Conservation (phyloP, 2,113 vertebrate species). For the Alouatta palliata region DNA sequence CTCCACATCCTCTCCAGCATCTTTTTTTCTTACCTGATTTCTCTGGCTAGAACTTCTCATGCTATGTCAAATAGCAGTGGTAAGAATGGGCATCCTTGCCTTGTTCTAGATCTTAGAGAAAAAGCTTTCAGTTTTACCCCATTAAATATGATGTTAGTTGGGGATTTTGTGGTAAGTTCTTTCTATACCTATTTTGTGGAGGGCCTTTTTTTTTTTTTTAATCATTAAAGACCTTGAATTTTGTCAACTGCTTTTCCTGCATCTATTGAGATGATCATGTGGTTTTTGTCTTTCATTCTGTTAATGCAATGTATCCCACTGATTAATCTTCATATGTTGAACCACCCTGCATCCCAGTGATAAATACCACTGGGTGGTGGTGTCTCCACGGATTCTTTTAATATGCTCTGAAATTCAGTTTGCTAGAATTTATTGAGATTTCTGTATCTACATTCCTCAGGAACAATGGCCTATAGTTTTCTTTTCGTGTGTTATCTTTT, state of each 20-base stretch:
- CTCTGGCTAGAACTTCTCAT: background rate
- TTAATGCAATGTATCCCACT: background rate
- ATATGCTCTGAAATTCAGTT: background rate
- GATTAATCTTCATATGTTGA: background rate
- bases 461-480: background rate
- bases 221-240: background rate
- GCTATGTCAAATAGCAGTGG: background rate
- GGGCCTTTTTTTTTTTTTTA: background rate
- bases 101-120: background rate
- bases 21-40: background rate
- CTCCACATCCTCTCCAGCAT: no score
- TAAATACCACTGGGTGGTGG: background rate
- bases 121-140: background rate
- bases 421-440: background rate
- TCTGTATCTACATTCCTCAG: background rate
- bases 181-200: background rate
- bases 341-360: background rate
- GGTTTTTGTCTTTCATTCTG: background rate
- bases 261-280: background rate
- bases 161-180: background rate
- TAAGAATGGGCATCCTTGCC: background rate
- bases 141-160: no score
- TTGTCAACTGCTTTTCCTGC: background rate
- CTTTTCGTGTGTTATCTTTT: background rate
- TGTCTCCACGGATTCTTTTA: background rate